Evolutionary conservation across 1,140 invertebrate species (phyloP).

Genomic region (Geopemphigus sp.): DNA sequence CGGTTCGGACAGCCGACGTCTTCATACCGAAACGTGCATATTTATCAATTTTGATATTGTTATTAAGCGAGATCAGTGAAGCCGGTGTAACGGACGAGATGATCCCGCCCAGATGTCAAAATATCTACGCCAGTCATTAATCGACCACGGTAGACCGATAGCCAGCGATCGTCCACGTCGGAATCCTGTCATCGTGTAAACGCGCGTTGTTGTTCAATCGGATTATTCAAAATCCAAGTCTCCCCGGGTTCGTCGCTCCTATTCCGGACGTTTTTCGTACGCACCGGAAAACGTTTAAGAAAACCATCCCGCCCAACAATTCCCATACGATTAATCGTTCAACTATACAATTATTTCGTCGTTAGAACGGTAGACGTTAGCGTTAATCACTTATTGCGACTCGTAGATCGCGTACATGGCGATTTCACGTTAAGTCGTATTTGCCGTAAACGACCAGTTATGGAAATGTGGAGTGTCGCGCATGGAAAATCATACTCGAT

Average conservation of each 20-base stretch:
- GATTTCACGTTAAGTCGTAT: background rate
- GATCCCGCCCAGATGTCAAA: slow-evolving; percentile 46
- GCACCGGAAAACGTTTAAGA: background rate
- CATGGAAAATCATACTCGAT: too few relatives aligned
- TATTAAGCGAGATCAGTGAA: slow-evolving; percentile 42
- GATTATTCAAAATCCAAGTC: background rate
- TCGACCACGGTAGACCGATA: slow-evolving; percentile 18
- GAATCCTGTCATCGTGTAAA: slow-evolving; percentile 23
- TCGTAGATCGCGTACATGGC: background rate
- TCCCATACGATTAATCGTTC: too few relatives aligned
- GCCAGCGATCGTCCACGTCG: background rate
- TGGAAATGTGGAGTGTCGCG: background rate
- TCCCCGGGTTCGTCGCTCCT: background rate
- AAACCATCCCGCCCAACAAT: background rate
- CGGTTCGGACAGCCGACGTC: slow-evolving; percentile 39
- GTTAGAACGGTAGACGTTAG: background rate
- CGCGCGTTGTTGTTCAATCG: background rate
- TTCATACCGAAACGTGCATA: slow-evolving; percentile 41
- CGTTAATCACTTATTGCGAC: slow-evolving; percentile 5
- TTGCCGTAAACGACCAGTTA: background rate
- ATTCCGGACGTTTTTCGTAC: background rate
- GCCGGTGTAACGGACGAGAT: slow-evolving; percentile 16
- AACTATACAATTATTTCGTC: background rate
- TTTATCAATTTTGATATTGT: slow-evolving; percentile 48
- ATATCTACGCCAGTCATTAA: slow-evolving; percentile 43